Base-by-base conservation (phyloP, 2,113 vertebrate species). In the Zosterops lateralis region DNA sequence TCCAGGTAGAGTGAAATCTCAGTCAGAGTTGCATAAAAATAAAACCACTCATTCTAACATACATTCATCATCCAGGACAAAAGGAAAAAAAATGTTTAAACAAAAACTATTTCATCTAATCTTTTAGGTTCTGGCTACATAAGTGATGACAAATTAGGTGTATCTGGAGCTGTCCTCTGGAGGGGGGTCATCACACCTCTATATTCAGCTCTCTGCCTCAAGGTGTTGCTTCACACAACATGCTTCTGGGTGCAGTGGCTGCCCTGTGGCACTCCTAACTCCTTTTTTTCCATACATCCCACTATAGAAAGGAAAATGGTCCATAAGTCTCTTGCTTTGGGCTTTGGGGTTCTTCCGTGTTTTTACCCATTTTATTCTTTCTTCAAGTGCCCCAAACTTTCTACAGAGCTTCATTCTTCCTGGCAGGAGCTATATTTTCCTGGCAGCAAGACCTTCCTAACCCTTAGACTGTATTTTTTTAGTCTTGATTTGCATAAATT, bases 371-470 rank as follows among this genome's bases (percentile, higher is more conserved):
- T 80, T 74, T 66, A 80, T 45, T 84, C 20, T 88, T 91, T 56
- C 57, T 71, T 88, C 25, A 56, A 29, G 15, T 53, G 9, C 9
- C 19, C 48, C 28, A 48, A 8, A 25, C 45, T 57, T 78, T 51
- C 34, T 40, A 26, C 3, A 20, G 45, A 58, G 12, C 24, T 62
- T 88, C 8, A 15, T 73, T 74, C 38, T 38, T 90, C 32, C 29
- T 40, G 21, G 6, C 13, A 45, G 36, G 24, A 93, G 4, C 64
- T 73, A 14, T 40, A 18, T n/a, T 74, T 80, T 80, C 60, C 29
- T 90, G 65, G 47, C 68, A 75, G 60, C 22, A 74, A 84, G 82
- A 92, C 60, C 83, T 89, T 81, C 56, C 48, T 94, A 90, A 74
- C 38, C 70, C 32, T 84, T 28, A 76, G 44, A 6, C 31, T 64